Evolutionary conservation across 2,113 vertebrate species (phyloP).

Genomic region (Cottus gobio): DNA sequence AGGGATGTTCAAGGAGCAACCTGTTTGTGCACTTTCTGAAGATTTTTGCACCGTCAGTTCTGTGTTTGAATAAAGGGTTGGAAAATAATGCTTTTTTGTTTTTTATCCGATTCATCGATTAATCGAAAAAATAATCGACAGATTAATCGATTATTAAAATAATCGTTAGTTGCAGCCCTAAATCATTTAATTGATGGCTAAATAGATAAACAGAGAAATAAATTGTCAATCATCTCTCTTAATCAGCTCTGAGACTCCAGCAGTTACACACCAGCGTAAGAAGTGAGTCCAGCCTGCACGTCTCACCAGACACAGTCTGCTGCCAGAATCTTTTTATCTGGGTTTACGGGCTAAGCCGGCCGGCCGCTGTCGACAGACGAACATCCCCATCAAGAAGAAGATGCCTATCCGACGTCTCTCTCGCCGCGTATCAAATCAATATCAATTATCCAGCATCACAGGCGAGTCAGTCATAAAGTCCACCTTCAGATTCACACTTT

Average conservation of each 20-base stretch:
- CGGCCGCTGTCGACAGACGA: constrained; percentile 22
- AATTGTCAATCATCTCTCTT: constrained; percentile 48
- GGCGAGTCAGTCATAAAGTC: not conserved
- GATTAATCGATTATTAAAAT: too few relatives aligned
- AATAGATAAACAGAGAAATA: constrained; percentile 52
- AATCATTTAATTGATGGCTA: constrained; percentile 58
- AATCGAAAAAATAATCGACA: too few relatives aligned
- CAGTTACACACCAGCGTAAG: constrained; percentile 40
- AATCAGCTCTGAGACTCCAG: constrained; percentile 61
- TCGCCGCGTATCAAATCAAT: not conserved
- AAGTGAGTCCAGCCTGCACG: constrained; percentile 37
- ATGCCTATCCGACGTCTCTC: constrained; percentile 25
- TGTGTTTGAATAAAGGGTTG: too few relatives aligned
- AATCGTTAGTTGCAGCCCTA: too few relatives aligned
- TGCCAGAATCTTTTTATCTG: constrained; percentile 66
- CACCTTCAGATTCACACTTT: not conserved
- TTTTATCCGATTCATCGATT: too few relatives aligned
- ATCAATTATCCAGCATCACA: constrained; percentile 6
- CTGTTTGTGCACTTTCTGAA: too few relatives aligned
- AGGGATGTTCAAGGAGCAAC: too few relatives aligned
- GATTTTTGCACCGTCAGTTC: too few relatives aligned
- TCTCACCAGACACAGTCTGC: constrained; percentile 50
- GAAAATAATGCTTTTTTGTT: too few relatives aligned
- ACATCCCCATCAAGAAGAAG: constrained; percentile 30
- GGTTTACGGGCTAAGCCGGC: constrained; percentile 58